A percentile compares a stretch with the other conserved stretches of the same genome.
Conservation (phyloP, 2,797 vertebrate genomes). For the Siniperca scherzeri region DNA sequence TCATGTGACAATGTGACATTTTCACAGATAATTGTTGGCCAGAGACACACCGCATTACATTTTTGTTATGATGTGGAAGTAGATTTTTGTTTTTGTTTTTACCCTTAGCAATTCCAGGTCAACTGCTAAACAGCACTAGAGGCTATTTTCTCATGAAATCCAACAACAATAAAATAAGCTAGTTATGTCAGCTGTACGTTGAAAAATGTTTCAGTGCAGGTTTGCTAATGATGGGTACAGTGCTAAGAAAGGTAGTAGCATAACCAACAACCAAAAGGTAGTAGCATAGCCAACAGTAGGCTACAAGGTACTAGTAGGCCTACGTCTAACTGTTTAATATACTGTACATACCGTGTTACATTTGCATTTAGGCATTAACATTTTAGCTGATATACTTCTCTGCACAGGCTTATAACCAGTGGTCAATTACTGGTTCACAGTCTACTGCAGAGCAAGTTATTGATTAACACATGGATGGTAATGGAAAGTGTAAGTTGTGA, state of each 20-base stretch:
- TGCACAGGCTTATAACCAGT: neutral
- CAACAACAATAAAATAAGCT: too few species aligned
- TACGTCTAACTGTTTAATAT: too few species aligned
- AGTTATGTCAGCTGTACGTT: neutral
- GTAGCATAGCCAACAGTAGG: too few species aligned
- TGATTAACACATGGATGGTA: conserved; percentile 16
- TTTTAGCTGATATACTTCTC: neutral
- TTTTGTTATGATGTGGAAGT: neutral
- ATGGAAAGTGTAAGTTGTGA: neutral
- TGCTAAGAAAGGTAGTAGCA: neutral
- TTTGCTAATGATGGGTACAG: neutral
- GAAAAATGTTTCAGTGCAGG: neutral
- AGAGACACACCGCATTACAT: neutral
- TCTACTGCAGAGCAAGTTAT: neutral
- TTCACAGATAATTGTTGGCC: neutral
- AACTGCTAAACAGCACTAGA: too few species aligned
- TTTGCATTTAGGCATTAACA: neutral
- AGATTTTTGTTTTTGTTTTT: neutral
- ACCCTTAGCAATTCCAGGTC: neutral
- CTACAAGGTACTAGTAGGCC: too few species aligned
- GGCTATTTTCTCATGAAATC: too few species aligned
- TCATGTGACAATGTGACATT: too few species aligned
- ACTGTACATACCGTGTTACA: neutral
- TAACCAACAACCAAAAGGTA: too few species aligned
- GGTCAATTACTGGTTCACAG: neutral